These are phyloP conservation scores for Stigmatopora argus DNA, from an alignment of 2,113 vertebrate genomes.

Conservation along the genomic window DNA sequence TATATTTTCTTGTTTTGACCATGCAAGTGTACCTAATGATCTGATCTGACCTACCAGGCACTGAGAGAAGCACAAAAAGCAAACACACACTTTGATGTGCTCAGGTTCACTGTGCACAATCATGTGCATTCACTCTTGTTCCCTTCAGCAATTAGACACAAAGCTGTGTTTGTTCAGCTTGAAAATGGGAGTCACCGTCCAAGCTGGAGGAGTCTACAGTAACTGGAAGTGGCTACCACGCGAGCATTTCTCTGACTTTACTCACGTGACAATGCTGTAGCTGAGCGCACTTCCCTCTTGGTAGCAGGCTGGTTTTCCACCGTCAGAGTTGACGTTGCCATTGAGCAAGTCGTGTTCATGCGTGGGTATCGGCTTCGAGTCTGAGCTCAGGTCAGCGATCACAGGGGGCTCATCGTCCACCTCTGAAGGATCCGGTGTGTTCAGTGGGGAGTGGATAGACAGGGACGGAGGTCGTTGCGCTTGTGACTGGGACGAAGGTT, in stretches of 20 bases:
- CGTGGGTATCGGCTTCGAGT: constrained; percentile 41
- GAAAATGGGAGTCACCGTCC: constrained; percentile 27
- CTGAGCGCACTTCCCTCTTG: constrained; percentile 60
- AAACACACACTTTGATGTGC: constrained; percentile 13
- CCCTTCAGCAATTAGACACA: constrained; percentile 19
- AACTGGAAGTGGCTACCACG: not conserved
- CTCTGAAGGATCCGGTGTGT: constrained; percentile 58
- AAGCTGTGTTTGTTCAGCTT: constrained; percentile 28
- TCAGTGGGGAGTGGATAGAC: constrained; percentile 53
- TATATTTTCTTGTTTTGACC: not conserved
- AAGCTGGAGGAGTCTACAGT: constrained; percentile 5
- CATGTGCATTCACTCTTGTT: constrained; percentile 24
- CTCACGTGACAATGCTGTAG: constrained; percentile 86
- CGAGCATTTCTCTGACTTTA: constrained; percentile 42
- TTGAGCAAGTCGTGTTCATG: constrained; percentile 50
- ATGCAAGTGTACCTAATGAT: not conserved
- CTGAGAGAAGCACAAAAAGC: constrained; percentile 16
- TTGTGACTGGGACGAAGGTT: constrained; percentile 9
- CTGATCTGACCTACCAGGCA: not conserved
- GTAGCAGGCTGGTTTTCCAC: constrained; percentile 69
- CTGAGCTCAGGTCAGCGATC: constrained; percentile 56
- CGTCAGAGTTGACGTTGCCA: constrained; percentile 47
- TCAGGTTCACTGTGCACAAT: constrained; percentile 32
- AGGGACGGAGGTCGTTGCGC: constrained; percentile 52
- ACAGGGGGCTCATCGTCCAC: constrained; percentile 55